Conservation (phyloP, 2,797 vertebrate species). For the Capromys pilorides region DNA sequence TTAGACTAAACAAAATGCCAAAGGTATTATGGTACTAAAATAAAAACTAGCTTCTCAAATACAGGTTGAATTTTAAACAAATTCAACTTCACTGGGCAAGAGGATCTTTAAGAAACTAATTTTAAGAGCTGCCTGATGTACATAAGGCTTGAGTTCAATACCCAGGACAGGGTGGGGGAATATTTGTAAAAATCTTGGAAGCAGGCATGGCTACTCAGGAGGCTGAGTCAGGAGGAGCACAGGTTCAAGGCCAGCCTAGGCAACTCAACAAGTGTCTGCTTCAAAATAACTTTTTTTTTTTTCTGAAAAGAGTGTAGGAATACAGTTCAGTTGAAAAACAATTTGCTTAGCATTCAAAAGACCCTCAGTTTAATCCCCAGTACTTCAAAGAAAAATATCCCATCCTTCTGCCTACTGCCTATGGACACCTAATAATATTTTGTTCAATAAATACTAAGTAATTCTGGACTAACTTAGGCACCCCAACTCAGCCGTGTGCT, state of each 20-base stretch:
- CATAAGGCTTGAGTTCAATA: neutral
- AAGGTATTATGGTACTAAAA: slow-evolving; percentile 47
- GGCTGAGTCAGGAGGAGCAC: neutral
- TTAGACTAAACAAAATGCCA: slow-evolving; percentile 15
- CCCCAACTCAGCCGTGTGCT: neutral
- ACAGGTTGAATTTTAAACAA: slow-evolving; percentile 61
- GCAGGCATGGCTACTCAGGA: neutral
- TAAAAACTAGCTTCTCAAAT: slow-evolving; percentile 45
- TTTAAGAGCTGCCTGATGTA: neutral
- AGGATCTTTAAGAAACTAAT: slow-evolving; percentile 29
- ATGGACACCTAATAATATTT: neutral
- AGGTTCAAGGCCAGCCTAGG: neutral
- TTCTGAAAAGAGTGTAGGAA: neutral
- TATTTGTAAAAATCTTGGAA: neutral
- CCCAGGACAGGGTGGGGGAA: neutral
- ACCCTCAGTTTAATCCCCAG: neutral
- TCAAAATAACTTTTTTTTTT: neutral
- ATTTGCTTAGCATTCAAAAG: neutral
- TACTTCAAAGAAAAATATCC: neutral
- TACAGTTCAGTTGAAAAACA: neutral
- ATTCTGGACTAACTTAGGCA: neutral
- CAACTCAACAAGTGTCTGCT: neutral
- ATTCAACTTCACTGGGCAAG: neutral
- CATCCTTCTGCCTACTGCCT: neutral
- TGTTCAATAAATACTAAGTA: neutral